A percentile compares a stretch with the other conserved stretches of the same genome.
Evolutionary conservation across 2,113 vertebrate species (phyloP).

Genomic region (Gnathonemus echidnorhynchus): DNA sequence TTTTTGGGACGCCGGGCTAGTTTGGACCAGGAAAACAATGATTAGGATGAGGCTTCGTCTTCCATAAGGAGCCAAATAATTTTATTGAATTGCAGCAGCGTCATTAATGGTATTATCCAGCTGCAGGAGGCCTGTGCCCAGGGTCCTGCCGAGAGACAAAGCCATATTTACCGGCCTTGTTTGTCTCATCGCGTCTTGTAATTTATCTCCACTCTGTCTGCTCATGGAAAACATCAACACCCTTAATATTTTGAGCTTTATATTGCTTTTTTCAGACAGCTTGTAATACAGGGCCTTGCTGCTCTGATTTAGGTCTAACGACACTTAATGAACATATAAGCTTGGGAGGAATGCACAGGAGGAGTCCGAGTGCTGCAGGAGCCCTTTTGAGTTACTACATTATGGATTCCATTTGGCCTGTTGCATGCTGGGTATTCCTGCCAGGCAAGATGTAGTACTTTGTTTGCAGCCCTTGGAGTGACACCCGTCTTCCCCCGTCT

Average conservation of each 20-base stretch:
- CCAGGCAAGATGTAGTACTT: not conserved
- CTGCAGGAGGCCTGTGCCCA: slow-evolving; percentile 22
- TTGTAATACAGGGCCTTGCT: not conserved
- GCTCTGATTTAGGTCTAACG: not conserved
- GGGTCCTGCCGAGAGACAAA: slow-evolving; percentile 26
- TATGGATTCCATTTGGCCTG: not conserved
- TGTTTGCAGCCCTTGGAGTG: not conserved
- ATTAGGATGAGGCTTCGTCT: slow-evolving; percentile 29
- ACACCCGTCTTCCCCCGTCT: not conserved
- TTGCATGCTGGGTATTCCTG: not conserved
- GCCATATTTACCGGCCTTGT: slow-evolving; percentile 32
- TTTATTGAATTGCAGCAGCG: slow-evolving; percentile 29
- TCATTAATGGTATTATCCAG: slow-evolving; percentile 35
- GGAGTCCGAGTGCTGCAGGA: not conserved
- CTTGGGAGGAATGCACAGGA: not conserved
- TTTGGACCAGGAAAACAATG: slow-evolving; percentile 18
- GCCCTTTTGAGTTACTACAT: not conserved
- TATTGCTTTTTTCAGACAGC: not conserved
- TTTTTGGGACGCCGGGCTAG: not conserved
- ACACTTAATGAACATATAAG: not conserved
- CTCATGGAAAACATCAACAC: slow-evolving; percentile 23
- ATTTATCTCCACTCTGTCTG: slow-evolving; percentile 23
- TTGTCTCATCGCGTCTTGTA: slow-evolving; percentile 23
- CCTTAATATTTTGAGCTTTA: slow-evolving; percentile 10
- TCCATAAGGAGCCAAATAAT: slow-evolving; percentile 26